A percentile compares a stretch with the other conserved stretches of the same genome.
phyloP scores from a whole-genome alignment of 2,797 vertebrate genomes.

The Rhynchonycteris naso region DNA sequence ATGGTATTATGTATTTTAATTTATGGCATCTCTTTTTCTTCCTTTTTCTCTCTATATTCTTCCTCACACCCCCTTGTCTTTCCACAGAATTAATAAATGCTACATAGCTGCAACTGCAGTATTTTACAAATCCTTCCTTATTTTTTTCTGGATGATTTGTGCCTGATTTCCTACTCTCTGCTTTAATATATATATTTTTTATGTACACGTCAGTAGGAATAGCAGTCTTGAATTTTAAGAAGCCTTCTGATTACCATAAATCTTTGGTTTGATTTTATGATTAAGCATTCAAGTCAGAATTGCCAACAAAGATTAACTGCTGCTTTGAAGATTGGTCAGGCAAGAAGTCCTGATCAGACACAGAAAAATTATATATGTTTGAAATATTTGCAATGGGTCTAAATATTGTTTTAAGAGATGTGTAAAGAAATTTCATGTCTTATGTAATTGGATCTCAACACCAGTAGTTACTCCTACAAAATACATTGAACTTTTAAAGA shows the following conservation, averaged over 20 bases:
- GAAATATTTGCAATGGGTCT: conserved; percentile 30
- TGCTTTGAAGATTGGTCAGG: conserved; percentile 37
- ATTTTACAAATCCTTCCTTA: conserved; percentile 1
- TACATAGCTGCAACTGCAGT: background rate
- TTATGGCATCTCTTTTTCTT: background rate
- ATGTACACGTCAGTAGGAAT: background rate
- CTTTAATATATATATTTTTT: conserved; percentile 5
- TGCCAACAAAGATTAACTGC: background rate
- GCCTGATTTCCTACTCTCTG: background rate
- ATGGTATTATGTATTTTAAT: background rate
- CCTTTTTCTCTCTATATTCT: background rate
- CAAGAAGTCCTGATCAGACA: background rate
- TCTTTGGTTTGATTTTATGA: background rate
- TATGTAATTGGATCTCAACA: conserved; percentile 41
- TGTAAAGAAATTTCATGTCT: background rate
- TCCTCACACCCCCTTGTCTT: background rate
- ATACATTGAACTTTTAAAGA: background rate
- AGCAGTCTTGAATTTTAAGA: conserved; percentile 30
- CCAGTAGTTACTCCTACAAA: background rate
- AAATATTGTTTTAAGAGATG: conserved; percentile 27
- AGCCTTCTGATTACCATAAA: conserved; percentile 19
- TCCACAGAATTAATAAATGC: conserved; percentile 1
- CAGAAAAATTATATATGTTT: background rate
- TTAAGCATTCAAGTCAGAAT: conserved; percentile 54
- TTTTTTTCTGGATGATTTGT: background rate